Base-by-base conservation (phyloP, 1,140 invertebrate genomes). In the Platyura marginata region DNA sequence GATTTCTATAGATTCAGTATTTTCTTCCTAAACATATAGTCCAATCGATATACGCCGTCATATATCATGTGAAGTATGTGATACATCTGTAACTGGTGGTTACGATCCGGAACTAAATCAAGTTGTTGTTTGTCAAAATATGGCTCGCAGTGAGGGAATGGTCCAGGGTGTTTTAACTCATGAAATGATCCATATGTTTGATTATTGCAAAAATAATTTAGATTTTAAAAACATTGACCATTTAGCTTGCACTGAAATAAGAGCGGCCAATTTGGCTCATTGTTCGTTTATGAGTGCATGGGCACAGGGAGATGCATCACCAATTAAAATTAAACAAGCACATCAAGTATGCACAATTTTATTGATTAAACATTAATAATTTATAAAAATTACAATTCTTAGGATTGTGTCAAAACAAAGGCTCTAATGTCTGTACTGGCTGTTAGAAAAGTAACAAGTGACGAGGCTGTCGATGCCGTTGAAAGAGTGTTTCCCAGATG, bases 131-230 rank as follows among this genome's bases (percentile, higher is more conserved):
- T 97, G 91, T 54, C 84, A 94, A 57, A 96, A 97, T 68, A 72
- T 74, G 40, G 74, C 75, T 13, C 67, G 51, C 37, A 68, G 62
- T 32, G 60, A 74, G 58, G 70, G 71, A 4, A 67, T 74, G 50
- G 72, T 90, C 1, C 78, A 83, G 59, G 77, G 77, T 45, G 79
- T 90, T 6, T 55, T 97, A 3, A 73, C 78, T 1, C 93, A 97
- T 62, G 93, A 97, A 65, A 74, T 97, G 69, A 79, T 95, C 34
- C 93, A 97, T 61, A 94, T 95, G 85, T 96, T 93, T 62, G 93
- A 97, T 60, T 85, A 79, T 53, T 97, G 92, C 62, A 71, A 75
- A 35, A 82, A 90, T 48, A 74, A 95, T 42, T 55, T 95, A 25
- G 81, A 97, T 57, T 87, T 92, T 49, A 80, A 73, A 48, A 91